Evolutionary conservation across 2,888 invertebrate species (phyloP).

Genomic region (Xestia sexstrigata): DNA sequence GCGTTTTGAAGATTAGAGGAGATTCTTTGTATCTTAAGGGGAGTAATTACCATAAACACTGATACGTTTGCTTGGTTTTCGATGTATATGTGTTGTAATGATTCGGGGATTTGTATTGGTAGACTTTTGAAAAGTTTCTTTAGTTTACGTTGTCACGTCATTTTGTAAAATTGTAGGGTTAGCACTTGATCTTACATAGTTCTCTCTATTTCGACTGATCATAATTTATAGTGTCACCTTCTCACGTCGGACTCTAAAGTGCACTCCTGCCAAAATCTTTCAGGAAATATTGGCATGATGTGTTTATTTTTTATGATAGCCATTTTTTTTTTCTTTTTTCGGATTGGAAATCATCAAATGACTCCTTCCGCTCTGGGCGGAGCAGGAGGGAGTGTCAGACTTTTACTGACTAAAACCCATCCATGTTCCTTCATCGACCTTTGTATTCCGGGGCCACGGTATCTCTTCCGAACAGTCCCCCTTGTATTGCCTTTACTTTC

Average conservation of each 20-base stretch:
- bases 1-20: constrained; percentile 5
- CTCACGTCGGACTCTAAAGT: neutral
- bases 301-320: neutral
- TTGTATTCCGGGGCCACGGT: too few relatives aligned
- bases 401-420: too few relatives aligned
- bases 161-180: neutral
- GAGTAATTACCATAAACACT: constrained; percentile 22
- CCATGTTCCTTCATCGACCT: too few relatives aligned
- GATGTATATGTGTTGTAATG: neutral
- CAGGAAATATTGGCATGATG: neutral
- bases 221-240: neutral
- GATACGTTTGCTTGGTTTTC: neutral
- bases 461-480: too few relatives aligned
- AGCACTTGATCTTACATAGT: neutral
- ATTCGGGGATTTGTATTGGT: neutral
- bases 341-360: too few relatives aligned
- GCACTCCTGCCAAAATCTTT: neutral
- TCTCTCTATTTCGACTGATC: neutral
- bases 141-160: neutral
- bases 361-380: too few relatives aligned
- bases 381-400: too few relatives aligned
- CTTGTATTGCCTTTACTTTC: neutral
- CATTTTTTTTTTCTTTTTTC: too few relatives aligned
- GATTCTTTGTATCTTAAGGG: constrained; percentile 6
- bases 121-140: neutral